Conservation (phyloP, 2,113 vertebrate genomes). For the Promerops cafer region DNA sequence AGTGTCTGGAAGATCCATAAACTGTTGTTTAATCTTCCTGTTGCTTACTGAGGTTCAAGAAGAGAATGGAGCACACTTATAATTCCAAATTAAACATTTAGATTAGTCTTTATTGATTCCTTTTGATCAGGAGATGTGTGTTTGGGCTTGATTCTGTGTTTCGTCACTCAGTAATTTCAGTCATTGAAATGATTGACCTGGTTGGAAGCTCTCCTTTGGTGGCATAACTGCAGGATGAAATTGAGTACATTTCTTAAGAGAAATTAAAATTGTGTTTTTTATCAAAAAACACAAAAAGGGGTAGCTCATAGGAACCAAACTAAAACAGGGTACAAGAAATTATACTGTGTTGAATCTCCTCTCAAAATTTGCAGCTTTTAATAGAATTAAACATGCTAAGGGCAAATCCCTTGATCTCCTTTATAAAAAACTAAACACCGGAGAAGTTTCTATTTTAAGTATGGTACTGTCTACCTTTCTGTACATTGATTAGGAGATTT, state of each 20-base stretch:
- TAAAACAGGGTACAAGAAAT: neutral
- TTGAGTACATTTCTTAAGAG: neutral
- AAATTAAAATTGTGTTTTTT: neutral
- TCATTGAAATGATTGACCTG: neutral
- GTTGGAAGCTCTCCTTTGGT: neutral
- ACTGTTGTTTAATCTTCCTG: neutral
- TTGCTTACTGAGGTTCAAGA: neutral
- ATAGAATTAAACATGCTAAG: neutral
- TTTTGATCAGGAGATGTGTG: slow-evolving; percentile 8
- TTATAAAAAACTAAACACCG: neutral
- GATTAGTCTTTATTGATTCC: slow-evolving; percentile 18
- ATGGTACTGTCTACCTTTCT: neutral
- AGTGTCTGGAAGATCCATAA: neutral
- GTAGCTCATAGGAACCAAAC: neutral
- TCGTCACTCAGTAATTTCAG: neutral
- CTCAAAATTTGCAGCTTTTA: neutral
- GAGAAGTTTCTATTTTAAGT: neutral
- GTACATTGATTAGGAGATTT: neutral
- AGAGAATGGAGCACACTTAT: neutral
- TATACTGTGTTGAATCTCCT: neutral
- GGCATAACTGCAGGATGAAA: neutral
- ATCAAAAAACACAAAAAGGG: neutral
- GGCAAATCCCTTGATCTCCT: neutral
- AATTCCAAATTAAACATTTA: slow-evolving; percentile 30
- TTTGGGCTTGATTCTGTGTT: neutral